Conservation (phyloP, 1,140 invertebrate species). For the Pogonomyrmex barbatus region DNA sequence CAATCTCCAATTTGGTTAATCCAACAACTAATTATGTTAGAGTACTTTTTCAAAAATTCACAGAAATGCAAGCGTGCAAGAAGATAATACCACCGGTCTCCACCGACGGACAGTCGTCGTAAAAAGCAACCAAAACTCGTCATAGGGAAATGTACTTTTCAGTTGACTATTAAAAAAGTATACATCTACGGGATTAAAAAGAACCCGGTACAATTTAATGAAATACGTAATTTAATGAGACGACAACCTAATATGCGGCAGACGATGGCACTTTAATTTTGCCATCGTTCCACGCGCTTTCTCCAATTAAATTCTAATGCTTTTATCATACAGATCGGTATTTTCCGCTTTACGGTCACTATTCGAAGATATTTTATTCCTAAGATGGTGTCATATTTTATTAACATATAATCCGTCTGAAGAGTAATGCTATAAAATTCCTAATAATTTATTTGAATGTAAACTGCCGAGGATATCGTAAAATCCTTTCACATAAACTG, state of each 20-base stretch:
- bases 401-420: not conserved
- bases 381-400: not conserved
- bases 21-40: not conserved
- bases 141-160: constrained; percentile 1
- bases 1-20: constrained; percentile 23
- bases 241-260: not conserved
- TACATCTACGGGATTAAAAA: constrained; percentile 16
- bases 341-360: not conserved
- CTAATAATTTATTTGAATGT: constrained; percentile 15
- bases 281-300: not conserved
- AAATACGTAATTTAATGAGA: not conserved
- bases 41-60: constrained; percentile 22
- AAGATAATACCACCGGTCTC: not conserved
- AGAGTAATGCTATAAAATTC: constrained; percentile 5
- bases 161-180: constrained; percentile 22
- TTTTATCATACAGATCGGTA: not conserved
- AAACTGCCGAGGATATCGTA: constrained; percentile 1
- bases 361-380: not conserved
- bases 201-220: not conserved
- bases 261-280: not conserved
- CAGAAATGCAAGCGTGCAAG: not conserved
- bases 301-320: constrained; percentile 40
- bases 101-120: not conserved
- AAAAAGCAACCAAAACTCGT: not conserved
- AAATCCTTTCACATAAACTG: constrained; percentile 19